Base-by-base conservation (phyloP, 2,888 invertebrate genomes). In the Lamellibrachia satsuma region DNA sequence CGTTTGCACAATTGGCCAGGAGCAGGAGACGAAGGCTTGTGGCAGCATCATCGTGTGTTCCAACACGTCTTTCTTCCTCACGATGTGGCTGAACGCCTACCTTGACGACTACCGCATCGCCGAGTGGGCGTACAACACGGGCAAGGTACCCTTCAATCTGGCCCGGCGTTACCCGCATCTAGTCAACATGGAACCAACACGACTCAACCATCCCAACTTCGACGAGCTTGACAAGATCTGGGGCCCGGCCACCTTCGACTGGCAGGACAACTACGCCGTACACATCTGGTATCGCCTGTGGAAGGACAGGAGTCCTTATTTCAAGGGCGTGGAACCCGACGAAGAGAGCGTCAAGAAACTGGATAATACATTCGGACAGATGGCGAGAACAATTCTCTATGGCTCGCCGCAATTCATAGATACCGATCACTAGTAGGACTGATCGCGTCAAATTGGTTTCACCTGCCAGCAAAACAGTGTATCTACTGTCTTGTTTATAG, bases 211-310 rank as follows among this genome's bases (percentile, higher is more conserved):
- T 52, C 94, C 94, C 9, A 94, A 94, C 92, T 94, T 94, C 92
- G 92, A 94, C 22, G 94, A 94, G 90, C 93, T 94, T 51, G 93
- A 94, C 57, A 39, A 93, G 75, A 93, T 94, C 52, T 94, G 94
- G 94, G 94, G 94, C 22, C 92, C 93, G 22, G 92, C 92, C 6
- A 90, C 93, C 7, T 94, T 93, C 60, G 92, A 94, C 90, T 94
- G 94, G 94, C 90, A 92, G 52, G 90, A 94, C 11, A 95, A 95
- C 93, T 95, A 95, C 92, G 95, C 95, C 8, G 94, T 96, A 8
- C 96, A 96, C 91, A 92, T 95, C 91, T 95, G 94, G 94, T 93
- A 93, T 51, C 52, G 94, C 57, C 92, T 94, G 60, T 94, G 94
- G 94, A 94, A 93, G 91, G 93, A 94, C 57, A 92, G 91, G 92